These are phyloP conservation scores for Phrynocephalus vlangalii DNA, from an alignment of 2,797 vertebrate genomes.

Conservation along the genomic window DNA sequence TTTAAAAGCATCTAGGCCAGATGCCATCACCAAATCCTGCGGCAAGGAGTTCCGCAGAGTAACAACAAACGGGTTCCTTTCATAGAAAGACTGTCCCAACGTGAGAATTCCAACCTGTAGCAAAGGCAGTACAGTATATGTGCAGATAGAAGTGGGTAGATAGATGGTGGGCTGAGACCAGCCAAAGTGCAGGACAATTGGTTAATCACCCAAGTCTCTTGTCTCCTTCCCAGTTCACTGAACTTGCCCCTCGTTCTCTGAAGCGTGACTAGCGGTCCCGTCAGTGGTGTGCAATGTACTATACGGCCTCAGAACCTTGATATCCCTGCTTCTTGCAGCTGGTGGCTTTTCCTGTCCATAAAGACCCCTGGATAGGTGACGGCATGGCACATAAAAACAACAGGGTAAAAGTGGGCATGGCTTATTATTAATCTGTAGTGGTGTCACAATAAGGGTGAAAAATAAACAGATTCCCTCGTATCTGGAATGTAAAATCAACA, in stretches of 20 bases:
- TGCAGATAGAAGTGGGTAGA: no score
- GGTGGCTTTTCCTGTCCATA: not conserved
- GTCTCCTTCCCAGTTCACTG: not conserved
- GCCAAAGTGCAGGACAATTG: not conserved
- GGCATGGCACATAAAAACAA: no score
- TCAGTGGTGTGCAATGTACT: not conserved
- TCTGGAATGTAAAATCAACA: not conserved
- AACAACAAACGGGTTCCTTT: no score
- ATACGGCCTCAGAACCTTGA: not conserved
- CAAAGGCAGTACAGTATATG: not conserved
- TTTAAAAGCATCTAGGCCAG: no score
- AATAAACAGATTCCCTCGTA: not conserved
- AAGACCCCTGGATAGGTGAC: not conserved
- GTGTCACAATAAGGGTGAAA: not conserved
- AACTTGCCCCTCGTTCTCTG: no score
- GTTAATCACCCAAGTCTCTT: not conserved
- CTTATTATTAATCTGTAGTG: not conserved
- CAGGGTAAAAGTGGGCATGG: no score
- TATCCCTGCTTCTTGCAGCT: not conserved
- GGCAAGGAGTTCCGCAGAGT: no score
- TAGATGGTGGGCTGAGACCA: not conserved
- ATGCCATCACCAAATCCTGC: no score
- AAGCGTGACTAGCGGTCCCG: not conserved
- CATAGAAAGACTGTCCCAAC: constrained; percentile 41
- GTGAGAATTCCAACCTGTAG: not conserved